Evolutionary conservation across 1,140 invertebrate genomes (phyloP).

Genomic region (Solenopsis fugax): DNA sequence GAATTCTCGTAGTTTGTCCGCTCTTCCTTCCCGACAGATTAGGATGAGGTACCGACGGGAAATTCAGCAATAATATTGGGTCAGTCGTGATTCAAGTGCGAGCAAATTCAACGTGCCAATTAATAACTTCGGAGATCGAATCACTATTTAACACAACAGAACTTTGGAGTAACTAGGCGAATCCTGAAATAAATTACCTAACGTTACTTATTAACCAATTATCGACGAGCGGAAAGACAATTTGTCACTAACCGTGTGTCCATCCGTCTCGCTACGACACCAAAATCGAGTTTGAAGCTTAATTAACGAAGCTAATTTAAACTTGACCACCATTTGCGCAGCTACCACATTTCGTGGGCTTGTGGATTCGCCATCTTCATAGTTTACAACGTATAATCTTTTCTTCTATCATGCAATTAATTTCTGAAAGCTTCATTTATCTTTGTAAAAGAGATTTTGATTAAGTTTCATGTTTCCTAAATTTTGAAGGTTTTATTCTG

Average conservation of each 20-base stretch:
- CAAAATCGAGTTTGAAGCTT: constrained; percentile 76
- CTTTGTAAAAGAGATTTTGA: neutral
- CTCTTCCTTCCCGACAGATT: constrained; percentile 4
- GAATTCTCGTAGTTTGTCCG: neutral
- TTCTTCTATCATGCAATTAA: constrained; percentile 11
- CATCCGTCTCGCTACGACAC: constrained; percentile 21
- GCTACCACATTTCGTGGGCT: neutral
- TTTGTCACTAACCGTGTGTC: constrained; percentile 59
- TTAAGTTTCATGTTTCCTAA: neutral
- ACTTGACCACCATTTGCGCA: constrained; percentile 62
- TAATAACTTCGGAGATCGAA: constrained; percentile 29
- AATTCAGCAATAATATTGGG: constrained; percentile 42
- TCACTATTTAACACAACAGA: constrained; percentile 35
- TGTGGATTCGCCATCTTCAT: neutral
- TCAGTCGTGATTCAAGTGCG: neutral
- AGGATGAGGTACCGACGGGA: constrained; percentile 32
- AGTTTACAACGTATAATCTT: constrained; percentile 22
- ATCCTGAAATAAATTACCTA: constrained; percentile 51
- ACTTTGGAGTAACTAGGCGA: neutral
- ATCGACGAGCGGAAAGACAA: constrained; percentile 49
- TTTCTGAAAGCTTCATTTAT: constrained; percentile 5
- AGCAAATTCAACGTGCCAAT: constrained; percentile 30
- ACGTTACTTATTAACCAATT: constrained; percentile 64
- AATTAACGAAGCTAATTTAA: constrained; percentile 79
- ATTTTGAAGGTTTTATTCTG: neutral